These are phyloP conservation scores for Cepaea hortensis DNA, from an alignment of 2,888 invertebrate genomes.

Conservation along the genomic window DNA sequence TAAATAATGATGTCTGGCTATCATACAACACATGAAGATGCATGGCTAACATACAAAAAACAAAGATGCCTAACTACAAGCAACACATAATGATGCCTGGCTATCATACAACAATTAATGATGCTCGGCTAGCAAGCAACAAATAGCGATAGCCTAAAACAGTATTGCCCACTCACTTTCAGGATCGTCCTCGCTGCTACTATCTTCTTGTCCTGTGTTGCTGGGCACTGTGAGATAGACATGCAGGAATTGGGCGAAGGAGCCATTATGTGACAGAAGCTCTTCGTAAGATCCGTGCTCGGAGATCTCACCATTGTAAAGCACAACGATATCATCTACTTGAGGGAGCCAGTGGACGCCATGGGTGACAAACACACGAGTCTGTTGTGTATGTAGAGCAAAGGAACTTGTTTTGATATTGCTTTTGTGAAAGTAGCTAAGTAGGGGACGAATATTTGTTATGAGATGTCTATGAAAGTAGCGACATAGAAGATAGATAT, in stretches of 20 bases:
- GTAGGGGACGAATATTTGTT: no score
- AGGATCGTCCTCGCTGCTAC: slow-evolving; percentile 58
- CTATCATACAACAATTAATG: no score
- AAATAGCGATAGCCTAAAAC: not conserved
- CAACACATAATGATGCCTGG: no score
- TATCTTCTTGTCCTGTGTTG: slow-evolving; percentile 55
- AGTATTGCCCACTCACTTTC: not conserved
- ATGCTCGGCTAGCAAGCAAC: no score
- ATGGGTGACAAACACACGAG: slow-evolving; percentile 95
- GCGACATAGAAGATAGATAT: no score
- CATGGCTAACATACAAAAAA: no score
- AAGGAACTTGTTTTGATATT: no score
- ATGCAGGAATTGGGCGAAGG: slow-evolving; percentile 80
- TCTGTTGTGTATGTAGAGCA: slow-evolving; percentile 76
- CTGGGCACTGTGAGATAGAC: slow-evolving; percentile 77
- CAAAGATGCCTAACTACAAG: no score
- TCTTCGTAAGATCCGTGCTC: slow-evolving; percentile 94
- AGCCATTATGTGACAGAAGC: slow-evolving; percentile 85
- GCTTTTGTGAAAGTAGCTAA: no score
- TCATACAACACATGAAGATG: no score
- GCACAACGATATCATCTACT: slow-evolving; percentile 91
- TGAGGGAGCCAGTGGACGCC: slow-evolving; percentile 93
- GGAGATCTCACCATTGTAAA: slow-evolving; percentile 90
- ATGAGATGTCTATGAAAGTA: no score
- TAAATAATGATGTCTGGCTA: no score